Conservation (phyloP, 2,888 invertebrate genomes). For the Macrophya alboannulata region DNA sequence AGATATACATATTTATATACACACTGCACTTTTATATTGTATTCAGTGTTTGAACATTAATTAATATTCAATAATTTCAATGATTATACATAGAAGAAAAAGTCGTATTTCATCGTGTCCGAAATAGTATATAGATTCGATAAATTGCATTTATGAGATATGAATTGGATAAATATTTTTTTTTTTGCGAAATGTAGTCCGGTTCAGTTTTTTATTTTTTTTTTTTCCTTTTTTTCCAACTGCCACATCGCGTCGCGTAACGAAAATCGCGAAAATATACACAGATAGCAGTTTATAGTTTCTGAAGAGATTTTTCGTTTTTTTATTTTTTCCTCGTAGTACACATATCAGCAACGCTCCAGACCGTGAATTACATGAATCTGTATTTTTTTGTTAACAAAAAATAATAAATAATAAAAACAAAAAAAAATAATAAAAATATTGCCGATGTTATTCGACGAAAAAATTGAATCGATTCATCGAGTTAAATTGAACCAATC, state of each 20-base stretch:
- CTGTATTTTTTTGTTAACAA: not conserved
- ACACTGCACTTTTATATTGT: slow-evolving; percentile 17
- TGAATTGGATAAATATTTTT: not conserved
- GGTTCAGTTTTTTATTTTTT: not conserved
- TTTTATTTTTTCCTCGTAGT: too few species aligned
- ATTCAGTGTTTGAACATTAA: slow-evolving; percentile 8
- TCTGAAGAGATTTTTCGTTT: not conserved
- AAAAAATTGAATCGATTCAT: not conserved
- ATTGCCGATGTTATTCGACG: not conserved
- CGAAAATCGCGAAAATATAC: not conserved
- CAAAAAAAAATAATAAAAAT: too few species aligned
- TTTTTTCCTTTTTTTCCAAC: not conserved
- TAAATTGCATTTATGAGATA: not conserved
- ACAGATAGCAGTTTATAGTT: not conserved
- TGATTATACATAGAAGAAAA: slow-evolving; percentile 7
- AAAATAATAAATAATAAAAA: too few species aligned
- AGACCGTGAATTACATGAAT: not conserved
- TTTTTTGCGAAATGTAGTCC: not conserved
- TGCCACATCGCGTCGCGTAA: not conserved
- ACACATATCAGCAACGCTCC: not conserved
- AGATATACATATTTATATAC: not conserved
- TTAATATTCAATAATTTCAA: slow-evolving; percentile 15
- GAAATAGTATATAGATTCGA: not conserved
- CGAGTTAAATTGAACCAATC: not conserved
- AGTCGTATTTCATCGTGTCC: slow-evolving; percentile 1